Evolutionary conservation across 2,888 invertebrate genomes (phyloP).

Genomic region (Dicyrtoma fusca): DNA sequence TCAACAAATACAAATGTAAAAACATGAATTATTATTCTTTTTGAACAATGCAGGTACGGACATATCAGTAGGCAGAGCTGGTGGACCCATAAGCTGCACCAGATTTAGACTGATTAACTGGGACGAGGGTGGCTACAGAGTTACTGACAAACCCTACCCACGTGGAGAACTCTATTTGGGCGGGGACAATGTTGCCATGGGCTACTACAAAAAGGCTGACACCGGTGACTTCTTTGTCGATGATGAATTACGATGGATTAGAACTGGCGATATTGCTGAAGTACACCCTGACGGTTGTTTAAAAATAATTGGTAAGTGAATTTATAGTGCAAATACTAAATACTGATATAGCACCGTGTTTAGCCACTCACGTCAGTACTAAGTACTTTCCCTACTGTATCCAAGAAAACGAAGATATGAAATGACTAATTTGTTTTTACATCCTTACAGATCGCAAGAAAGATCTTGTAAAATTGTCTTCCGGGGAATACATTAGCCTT

Average conservation of each 20-base stretch:
- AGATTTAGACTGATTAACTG: constrained; percentile 87
- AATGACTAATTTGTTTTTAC: neutral
- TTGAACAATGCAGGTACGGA: constrained; percentile 66
- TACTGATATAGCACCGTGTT: neutral
- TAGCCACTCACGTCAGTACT: neutral
- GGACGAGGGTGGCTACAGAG: constrained; percentile 90
- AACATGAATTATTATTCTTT: constrained; percentile 19
- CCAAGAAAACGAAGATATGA: neutral
- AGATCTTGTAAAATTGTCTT: constrained; percentile 95
- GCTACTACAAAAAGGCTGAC: constrained; percentile 88
- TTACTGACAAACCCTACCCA: constrained; percentile 82
- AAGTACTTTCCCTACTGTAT: no score
- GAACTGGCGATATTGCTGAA: constrained; percentile 95
- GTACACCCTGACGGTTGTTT: constrained; percentile 91
- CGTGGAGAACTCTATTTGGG: constrained; percentile 64
- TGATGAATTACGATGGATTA: constrained; percentile 87
- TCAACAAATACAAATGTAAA: neutral
- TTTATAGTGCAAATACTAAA: neutral
- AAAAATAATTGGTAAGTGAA: constrained; percentile 87
- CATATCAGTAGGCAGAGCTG: constrained; percentile 80
- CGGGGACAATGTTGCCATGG: constrained; percentile 88
- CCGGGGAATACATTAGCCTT: constrained; percentile 96
- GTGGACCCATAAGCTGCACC: constrained; percentile 76
- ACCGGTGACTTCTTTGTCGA: constrained; percentile 87
- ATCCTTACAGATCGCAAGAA: constrained; percentile 86